Conservation (phyloP, 2,888 invertebrate genomes). For the Nomada hirtipes region DNA sequence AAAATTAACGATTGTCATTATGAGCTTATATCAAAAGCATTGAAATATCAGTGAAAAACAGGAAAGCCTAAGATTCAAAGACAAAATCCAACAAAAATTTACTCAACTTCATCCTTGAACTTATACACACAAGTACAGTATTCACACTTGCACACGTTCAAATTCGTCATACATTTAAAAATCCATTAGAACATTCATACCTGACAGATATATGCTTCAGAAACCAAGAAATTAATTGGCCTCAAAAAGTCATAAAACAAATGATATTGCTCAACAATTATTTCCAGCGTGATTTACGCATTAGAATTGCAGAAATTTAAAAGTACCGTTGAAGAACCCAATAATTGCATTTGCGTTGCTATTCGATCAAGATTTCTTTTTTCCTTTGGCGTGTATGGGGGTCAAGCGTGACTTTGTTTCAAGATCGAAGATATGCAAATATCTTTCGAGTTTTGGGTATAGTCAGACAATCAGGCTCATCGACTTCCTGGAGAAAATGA, state of each 20-base stretch:
- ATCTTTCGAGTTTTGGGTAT: conserved; percentile 40
- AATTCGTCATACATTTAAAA: too few species aligned
- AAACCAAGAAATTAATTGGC: neutral
- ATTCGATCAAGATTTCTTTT: conserved; percentile 52
- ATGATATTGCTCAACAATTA: neutral
- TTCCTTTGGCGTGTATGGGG: conserved; percentile 50
- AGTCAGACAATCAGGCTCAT: conserved; percentile 5
- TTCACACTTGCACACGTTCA: too few species aligned
- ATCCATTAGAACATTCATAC: too few species aligned
- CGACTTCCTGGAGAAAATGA: conserved; percentile 48
- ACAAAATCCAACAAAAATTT: too few species aligned
- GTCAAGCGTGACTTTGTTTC: conserved; percentile 65
- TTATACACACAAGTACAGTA: too few species aligned
- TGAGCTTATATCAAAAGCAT: too few species aligned
- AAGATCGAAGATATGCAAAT: conserved; percentile 54
- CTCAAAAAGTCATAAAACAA: neutral
- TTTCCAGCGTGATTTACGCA: neutral
- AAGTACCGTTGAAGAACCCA: neutral
- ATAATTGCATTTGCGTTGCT: conserved; percentile 32
- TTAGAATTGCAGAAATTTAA: conserved; percentile 9
- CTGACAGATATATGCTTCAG: too few species aligned
- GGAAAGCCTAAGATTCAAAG: too few species aligned
- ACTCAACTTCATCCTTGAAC: too few species aligned
- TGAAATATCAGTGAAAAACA: too few species aligned
- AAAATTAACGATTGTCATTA: too few species aligned